A percentile compares a stretch with the other conserved stretches of the same genome.
Conservation (phyloP, 2,113 vertebrate genomes). For the Galemys pyrenaicus region DNA sequence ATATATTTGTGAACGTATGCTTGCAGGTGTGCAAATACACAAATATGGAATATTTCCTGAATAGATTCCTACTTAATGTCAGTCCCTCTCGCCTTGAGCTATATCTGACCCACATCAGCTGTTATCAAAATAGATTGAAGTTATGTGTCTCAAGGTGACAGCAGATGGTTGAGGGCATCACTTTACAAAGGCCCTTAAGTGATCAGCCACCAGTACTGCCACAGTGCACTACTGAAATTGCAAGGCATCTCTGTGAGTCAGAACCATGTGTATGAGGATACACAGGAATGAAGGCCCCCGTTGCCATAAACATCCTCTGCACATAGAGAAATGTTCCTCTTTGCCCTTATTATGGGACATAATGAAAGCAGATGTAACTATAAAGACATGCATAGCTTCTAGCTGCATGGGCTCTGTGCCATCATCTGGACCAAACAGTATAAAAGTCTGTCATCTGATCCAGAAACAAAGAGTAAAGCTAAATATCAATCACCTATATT, state of each 20-base stretch:
- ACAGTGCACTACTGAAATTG: slow-evolving; percentile 79
- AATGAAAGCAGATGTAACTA: neutral
- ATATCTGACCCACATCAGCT: slow-evolving; percentile 74
- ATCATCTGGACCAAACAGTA: neutral
- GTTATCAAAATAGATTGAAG: slow-evolving; percentile 75
- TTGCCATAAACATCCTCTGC: slow-evolving; percentile 65
- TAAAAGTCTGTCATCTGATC: neutral
- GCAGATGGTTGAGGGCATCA: slow-evolving; percentile 82
- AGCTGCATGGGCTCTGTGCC: neutral
- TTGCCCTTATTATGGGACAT: slow-evolving; percentile 27
- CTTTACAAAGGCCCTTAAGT: slow-evolving; percentile 80
- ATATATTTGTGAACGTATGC: neutral
- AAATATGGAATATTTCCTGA: slow-evolving; percentile 5
- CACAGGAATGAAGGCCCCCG: slow-evolving; percentile 35
- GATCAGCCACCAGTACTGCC: slow-evolving; percentile 83
- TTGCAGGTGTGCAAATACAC: neutral
- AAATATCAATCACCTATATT: neutral
- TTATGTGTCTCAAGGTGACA: slow-evolving; percentile 76
- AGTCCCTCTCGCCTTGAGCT: slow-evolving; percentile 71
- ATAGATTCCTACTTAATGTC: slow-evolving; percentile 16
- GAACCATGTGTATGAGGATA: slow-evolving; percentile 60
- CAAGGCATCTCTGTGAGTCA: slow-evolving; percentile 37
- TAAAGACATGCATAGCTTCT: neutral
- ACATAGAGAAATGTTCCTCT: slow-evolving; percentile 73
- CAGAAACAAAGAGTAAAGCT: slow-evolving; percentile 15